Evolutionary conservation across 2,797 vertebrate genomes (phyloP), one percentile per base, ranked within the genome.

Genomic region (Prionace glauca): DNA sequence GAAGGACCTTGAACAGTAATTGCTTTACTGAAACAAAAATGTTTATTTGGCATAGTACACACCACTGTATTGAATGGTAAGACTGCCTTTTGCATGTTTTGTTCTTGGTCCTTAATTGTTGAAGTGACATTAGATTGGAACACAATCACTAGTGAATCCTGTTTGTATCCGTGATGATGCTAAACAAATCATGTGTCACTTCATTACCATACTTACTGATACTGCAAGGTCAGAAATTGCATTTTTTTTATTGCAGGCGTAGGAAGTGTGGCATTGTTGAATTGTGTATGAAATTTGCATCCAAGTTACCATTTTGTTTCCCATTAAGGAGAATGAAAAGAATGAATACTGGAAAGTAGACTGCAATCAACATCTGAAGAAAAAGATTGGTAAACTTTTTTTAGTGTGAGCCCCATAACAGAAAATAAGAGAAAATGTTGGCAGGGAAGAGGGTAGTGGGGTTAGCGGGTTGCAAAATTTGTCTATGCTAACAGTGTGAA

Each of bases 231-330:
- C 41, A 94, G 69, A 45, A 74, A 74, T 45, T 72, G 69, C 72
- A 56, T 56, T 56, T 50, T 7, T 56, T 94, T 56, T 56, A 56
- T 72, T 72, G 56, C 41, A 74, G 24, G 26, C 69, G 32, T 14
- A 74, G 41, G 18, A 71, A 69, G 91, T 67, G 41, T 56, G 18
- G 56, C 45, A 74, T 56, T 74, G 24, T n/a, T 94, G 93, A 94
- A 74, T 94, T 74, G 74, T 74, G 69, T 29, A 74, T 74, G 41
- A 94, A 74, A 94, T 94, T 94, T 94, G 11, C 45, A 45, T 94
- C 24, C 45, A 74, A 74, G 45, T 74, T 94, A 41, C 8, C 10
- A 74, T 74, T 74, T 74, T 74, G 10, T 67, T 92, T 36, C 67
- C n/a, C 32, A 92, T 92, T 22, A 91, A 62, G 88, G 20, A 92